phyloP scores from a whole-genome alignment of 1,140 invertebrate species.

The Asobara japonica region DNA sequence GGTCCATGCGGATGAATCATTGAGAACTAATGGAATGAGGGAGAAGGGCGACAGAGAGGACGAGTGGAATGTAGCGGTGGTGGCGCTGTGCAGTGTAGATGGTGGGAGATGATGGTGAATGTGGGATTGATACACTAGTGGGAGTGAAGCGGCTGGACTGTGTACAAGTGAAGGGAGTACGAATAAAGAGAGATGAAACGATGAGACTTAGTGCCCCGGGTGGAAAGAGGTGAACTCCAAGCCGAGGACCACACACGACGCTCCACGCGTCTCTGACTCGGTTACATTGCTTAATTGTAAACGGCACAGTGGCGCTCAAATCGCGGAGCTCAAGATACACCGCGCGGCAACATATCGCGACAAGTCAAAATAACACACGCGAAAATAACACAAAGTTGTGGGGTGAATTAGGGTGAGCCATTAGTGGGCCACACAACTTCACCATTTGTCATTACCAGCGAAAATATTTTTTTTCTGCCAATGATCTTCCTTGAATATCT shows the following conservation, averaged over 20 bases:
- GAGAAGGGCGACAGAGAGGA: constrained; percentile 43
- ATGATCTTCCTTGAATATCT: too few relatives aligned
- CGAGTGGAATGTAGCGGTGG: constrained; percentile 19
- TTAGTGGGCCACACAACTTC: too few relatives aligned
- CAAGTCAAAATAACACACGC: too few relatives aligned
- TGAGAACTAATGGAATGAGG: constrained; percentile 41
- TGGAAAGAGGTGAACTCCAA: constrained; percentile 59
- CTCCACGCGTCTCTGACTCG: constrained; percentile 66
- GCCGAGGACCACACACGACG: constrained; percentile 65
- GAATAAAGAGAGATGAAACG: constrained; percentile 38
- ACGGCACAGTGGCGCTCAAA: constrained; percentile 62
- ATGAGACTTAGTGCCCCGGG: constrained; percentile 37
- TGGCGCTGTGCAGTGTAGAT: constrained; percentile 38
- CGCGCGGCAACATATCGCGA: too few relatives aligned
- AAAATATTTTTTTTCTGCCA: too few relatives aligned
- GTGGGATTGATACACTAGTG: constrained; percentile 40
- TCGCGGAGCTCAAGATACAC: constrained; percentile 7
- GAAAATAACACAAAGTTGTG: too few relatives aligned
- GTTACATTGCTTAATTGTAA: constrained; percentile 69
- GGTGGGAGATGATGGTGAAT: constrained; percentile 33
- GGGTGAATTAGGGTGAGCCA: too few relatives aligned
- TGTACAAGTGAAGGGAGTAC: neutral
- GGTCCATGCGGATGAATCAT: constrained; percentile 22
- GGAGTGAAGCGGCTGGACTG: constrained; percentile 38
- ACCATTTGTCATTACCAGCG: too few relatives aligned